Evolutionary conservation across 1,140 invertebrate species (phyloP).

Genomic region (Muscidifurax raptorellus): DNA sequence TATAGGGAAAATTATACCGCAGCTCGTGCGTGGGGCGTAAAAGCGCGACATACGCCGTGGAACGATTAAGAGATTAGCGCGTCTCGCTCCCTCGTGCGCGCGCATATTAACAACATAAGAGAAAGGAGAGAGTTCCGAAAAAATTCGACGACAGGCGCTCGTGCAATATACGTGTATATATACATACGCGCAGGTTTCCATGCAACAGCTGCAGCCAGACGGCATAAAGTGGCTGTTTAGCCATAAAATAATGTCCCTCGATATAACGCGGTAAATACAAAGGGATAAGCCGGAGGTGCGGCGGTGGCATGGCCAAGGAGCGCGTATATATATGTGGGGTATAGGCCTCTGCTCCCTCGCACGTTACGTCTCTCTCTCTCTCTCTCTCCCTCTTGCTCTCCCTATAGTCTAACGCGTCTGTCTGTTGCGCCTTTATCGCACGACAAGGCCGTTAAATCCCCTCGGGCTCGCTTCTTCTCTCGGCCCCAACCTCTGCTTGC

Average conservation of each 20-base stretch:
- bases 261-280: slow-evolving; percentile 38
- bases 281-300: slow-evolving; percentile 21
- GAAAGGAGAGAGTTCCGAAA: not conserved
- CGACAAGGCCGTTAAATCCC: slow-evolving; percentile 32
- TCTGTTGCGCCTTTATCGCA: slow-evolving; percentile 29
- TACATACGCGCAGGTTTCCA: not conserved
- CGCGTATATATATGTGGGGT: not conserved
- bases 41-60: not conserved
- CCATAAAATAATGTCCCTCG: slow-evolving; percentile 36
- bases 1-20: not conserved
- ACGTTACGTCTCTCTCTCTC: not conserved
- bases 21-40: not conserved
- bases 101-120: not conserved
- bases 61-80: slow-evolving; percentile 28
- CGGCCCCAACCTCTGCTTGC: not conserved
- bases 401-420: not conserved
- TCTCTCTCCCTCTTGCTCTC: not conserved
- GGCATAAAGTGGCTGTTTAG: slow-evolving; percentile 42
- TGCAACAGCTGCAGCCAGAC: slow-evolving; percentile 39
- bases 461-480: slow-evolving; percentile 29
- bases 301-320: not conserved
- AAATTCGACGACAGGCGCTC: slow-evolving; percentile 3
- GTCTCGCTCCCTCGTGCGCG: not conserved
- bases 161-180: not conserved
- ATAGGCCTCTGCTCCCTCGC: not conserved